A percentile compares a stretch with the other conserved stretches of the same genome.
These are phyloP conservation scores for Nasua narica DNA, from an alignment of 2,797 vertebrate genomes.

Conservation along the genomic window DNA sequence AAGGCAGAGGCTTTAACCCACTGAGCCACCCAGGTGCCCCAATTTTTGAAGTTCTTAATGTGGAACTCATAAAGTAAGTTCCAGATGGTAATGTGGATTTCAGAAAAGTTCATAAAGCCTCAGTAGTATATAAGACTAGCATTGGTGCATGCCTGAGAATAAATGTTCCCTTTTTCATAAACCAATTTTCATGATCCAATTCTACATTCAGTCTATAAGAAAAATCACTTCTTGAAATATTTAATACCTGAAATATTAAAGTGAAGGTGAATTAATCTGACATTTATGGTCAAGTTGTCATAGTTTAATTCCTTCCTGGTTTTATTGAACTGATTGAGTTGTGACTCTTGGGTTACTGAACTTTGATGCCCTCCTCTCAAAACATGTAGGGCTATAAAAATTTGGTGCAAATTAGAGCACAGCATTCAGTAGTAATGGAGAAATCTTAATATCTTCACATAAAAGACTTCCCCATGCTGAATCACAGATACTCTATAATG, in stretches of 20 bases:
- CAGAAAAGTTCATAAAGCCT: not conserved
- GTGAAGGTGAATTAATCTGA: conserved; percentile 67
- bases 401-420: not conserved
- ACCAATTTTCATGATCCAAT: conserved; percentile 55
- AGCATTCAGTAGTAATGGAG: not conserved
- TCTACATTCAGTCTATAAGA: conserved; percentile 48
- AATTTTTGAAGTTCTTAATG: not conserved
- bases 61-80: not conserved
- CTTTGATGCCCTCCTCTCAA: not conserved
- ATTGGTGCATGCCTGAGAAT: conserved; percentile 12
- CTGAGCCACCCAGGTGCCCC: too few species aligned
- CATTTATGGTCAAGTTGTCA: not conserved
- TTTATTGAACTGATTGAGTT: conserved; percentile 44
- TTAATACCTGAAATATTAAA: conserved; percentile 73
- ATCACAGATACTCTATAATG: not conserved
- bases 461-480: not conserved
- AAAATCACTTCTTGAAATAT: conserved; percentile 73
- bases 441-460: conserved; percentile 14
- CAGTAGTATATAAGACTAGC: not conserved
- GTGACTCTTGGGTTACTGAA: not conserved
- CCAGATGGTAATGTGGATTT: not conserved
- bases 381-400: not conserved
- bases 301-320: not conserved
- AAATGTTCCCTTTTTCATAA: conserved; percentile 29
- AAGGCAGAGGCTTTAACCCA: too few species aligned